phyloP scores from a whole-genome alignment of 2,888 invertebrate genomes.

The Laspeyria flexula region DNA sequence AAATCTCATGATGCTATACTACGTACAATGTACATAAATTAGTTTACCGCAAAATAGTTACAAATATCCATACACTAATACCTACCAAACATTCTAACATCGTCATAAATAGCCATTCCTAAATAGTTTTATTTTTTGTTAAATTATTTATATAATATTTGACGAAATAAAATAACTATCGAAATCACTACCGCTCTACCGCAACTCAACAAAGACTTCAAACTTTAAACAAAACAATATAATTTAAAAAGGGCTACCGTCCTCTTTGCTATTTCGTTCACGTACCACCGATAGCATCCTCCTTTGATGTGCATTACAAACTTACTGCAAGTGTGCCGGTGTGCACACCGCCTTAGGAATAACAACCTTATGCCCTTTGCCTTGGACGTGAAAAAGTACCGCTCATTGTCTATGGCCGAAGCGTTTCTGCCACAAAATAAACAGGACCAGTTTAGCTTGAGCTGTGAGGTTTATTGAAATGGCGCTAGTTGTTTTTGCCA shows the following conservation, averaged over 20 bases:
- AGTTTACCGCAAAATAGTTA: too few species aligned
- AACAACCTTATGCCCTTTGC: constrained; percentile 41
- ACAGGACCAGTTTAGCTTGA: constrained; percentile 23
- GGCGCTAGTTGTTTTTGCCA: background rate
- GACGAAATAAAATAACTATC: too few species aligned
- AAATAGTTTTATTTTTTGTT: too few species aligned
- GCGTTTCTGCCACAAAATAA: constrained; percentile 17
- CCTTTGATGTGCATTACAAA: constrained; percentile 37
- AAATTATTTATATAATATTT: too few species aligned
- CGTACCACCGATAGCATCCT: constrained; percentile 47
- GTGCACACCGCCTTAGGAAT: constrained; percentile 32
- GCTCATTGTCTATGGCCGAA: constrained; percentile 27
- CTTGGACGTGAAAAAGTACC: constrained; percentile 28
- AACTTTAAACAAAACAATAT: constrained; percentile 25
- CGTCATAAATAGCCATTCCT: too few species aligned
- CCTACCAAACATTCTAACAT: too few species aligned
- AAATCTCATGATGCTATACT: too few species aligned
- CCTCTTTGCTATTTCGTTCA: constrained; percentile 25
- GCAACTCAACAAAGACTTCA: too few species aligned
- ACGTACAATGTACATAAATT: too few species aligned
- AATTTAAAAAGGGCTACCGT: constrained; percentile 41
- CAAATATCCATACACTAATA: too few species aligned
- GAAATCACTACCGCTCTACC: too few species aligned
- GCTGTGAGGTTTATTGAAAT: constrained; percentile 6
- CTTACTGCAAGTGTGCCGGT: constrained; percentile 18